Evolutionary conservation across 2,113 vertebrate species (phyloP), one percentile per base, ranked within the genome.

Genomic region (Parus major): DNA sequence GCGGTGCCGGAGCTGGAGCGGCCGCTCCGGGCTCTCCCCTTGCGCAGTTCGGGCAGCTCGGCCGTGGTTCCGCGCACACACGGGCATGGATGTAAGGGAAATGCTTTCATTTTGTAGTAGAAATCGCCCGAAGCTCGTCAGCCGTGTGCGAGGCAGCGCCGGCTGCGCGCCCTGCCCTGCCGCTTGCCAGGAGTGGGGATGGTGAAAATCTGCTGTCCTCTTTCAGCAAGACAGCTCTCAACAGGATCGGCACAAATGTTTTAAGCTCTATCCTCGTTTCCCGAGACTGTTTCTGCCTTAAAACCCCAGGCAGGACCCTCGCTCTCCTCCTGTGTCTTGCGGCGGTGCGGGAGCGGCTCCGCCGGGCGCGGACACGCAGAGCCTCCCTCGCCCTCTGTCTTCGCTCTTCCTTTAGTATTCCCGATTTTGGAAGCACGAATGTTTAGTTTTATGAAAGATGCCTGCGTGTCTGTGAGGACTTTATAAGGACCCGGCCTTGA

Each of bases 401-500:
- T 24, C 8, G 47, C 53, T 21, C 7, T 44, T 17, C 39, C 28
- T 28, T 12, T 2, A 0, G 7, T 14, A 16, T 73, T 64, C 29
- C 41, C 7, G 24, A 36, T 12, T 17, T 24, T 29, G 82, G 31
- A 27, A 66, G 22, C 33, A 13, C 2, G 7, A 19, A 4, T 12
- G 21, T 15, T 52, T 31, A 4, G 31, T 9, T 27, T 55, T 27
- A 12, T 76, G 76, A 23, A 31, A 56, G 44, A 6, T 14, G 20
- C 3, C 4, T 12, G 25, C 10, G 29, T 12, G 14, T 3, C 41
- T 21, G 7, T 5, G 52, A 10, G 59, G 5, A 25, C 24, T 52
- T 31, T 5, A 0, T 15, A 6, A 52, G 22, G 10, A 53, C 1
- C 2, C 5, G 16, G 4, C 18, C 41, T 42, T n/a, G 20, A 22